Percentiles rank a stretch among this genome's conserved stretches.
Conservation (phyloP, 2,797 vertebrate species). For the Salarias fasciatus region DNA sequence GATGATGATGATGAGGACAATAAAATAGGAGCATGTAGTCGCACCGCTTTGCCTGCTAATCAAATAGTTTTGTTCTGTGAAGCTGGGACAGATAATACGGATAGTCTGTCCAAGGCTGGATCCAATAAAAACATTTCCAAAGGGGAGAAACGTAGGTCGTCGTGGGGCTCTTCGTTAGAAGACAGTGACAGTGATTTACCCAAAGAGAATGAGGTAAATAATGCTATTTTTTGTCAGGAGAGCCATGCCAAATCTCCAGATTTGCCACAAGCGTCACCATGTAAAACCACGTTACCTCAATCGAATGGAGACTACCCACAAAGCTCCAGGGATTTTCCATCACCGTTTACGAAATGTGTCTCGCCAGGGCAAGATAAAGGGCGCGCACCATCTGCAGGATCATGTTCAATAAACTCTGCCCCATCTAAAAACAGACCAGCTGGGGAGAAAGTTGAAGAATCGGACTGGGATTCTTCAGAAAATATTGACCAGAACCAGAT, state of each 20-base stretch:
- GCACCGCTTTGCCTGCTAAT: conserved; percentile 31
- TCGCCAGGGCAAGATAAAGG: conserved; percentile 20
- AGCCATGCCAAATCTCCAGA: conserved; percentile 12
- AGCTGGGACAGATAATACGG: conserved; percentile 1
- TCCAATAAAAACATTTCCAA: conserved; percentile 17
- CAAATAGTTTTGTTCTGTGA: conserved; percentile 10
- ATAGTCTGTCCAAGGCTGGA: conserved; percentile 15
- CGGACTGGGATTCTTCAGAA: conserved; percentile 69
- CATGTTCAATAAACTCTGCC: conserved; percentile 11
- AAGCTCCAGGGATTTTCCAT: conserved; percentile 46
- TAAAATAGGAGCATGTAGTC: conserved; percentile 9
- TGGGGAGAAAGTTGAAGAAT: conserved; percentile 38
- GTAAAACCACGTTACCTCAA: conserved; percentile 23
- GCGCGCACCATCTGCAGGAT: conserved; percentile 8
- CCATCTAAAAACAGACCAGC: conserved; percentile 11
- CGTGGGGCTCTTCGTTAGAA: conserved; percentile 72
- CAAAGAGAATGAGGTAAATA: conserved; percentile 25
- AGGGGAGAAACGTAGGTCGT: conserved; percentile 51
- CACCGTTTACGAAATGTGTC: conserved; percentile 34
- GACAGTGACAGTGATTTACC: conserved; percentile 43
- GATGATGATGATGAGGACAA: conserved; percentile 49
- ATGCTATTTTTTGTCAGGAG: conserved; percentile 22
- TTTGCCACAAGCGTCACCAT: conserved; percentile 4
- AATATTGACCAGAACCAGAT: conserved; percentile 33
- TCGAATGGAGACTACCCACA: conserved; percentile 30